Conservation (phyloP, 2,113 vertebrate species). For the Cyanoramphus novaezelandiae region DNA sequence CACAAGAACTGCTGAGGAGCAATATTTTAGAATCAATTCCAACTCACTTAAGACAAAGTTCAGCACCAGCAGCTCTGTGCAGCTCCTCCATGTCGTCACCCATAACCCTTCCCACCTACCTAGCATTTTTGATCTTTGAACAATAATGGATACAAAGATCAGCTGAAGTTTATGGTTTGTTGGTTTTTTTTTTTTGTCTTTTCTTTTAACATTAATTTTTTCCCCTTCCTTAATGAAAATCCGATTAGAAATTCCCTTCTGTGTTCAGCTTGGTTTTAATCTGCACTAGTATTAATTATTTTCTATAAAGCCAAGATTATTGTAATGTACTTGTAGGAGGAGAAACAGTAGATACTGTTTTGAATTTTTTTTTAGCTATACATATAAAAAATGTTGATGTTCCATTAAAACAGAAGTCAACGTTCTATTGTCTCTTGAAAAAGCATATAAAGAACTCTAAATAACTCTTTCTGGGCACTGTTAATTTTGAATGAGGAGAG, state of each 20-base stretch:
- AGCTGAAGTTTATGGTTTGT: not conserved
- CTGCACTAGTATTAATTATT: not conserved
- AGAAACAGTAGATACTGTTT: not conserved
- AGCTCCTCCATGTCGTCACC: rapidly evolving
- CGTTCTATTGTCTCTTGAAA: not conserved
- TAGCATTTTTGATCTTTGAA: not conserved
- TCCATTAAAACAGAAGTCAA: not conserved
- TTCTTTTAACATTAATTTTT: not conserved
- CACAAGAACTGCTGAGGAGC: not conserved
- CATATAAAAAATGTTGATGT: rapidly evolving
- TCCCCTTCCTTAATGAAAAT: not conserved
- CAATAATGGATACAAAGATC: not conserved
- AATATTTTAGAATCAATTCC: not conserved
- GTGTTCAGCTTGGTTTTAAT: not conserved
- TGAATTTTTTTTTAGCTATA: not conserved
- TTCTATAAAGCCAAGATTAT: not conserved
- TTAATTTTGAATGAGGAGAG: not conserved
- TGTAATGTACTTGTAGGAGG: not conserved
- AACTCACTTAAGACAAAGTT: not conserved
- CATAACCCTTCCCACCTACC: not conserved
- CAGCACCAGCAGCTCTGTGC: not conserved
- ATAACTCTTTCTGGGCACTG: not conserved
- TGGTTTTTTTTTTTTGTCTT: not conserved
- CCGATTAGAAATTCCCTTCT: not conserved
- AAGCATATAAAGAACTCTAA: not conserved